Evolutionary conservation across 1,140 invertebrate genomes (phyloP).

Genomic region (Platorchestia sp.): DNA sequence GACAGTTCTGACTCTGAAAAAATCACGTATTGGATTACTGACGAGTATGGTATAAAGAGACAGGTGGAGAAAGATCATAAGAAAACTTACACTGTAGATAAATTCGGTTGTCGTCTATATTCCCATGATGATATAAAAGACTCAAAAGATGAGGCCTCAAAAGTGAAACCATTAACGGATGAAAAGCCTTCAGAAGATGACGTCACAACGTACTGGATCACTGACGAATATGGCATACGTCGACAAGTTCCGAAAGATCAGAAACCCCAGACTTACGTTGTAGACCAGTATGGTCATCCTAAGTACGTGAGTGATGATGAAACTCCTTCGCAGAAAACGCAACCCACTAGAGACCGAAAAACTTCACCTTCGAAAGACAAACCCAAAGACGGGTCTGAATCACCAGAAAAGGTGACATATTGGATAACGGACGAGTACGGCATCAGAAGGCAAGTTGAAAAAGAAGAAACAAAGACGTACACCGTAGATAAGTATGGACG

Average conservation of each 20-base stretch:
- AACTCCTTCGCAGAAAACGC: background rate
- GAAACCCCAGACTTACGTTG: background rate
- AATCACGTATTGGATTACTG: conserved; percentile 31
- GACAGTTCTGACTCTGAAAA: background rate
- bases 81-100: conserved; percentile 20
- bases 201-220: background rate
- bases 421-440: conserved; percentile 36
- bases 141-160: too few species aligned
- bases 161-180: background rate
- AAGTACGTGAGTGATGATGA: background rate
- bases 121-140: background rate
- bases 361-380: background rate
- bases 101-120: background rate
- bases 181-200: background rate
- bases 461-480: background rate
- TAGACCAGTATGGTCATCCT: conserved; percentile 19
- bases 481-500: conserved; percentile 16
- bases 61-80: background rate
- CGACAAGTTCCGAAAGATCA: conserved; percentile 29
- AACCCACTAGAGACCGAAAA: background rate
- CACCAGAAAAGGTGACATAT: background rate
- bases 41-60: conserved; percentile 13
- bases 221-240: conserved; percentile 37
- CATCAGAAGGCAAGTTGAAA: background rate
- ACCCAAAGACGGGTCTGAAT: background rate